Evolutionary conservation across 1,140 invertebrate genomes (phyloP).

Genomic region (Chlorops oryzae): DNA sequence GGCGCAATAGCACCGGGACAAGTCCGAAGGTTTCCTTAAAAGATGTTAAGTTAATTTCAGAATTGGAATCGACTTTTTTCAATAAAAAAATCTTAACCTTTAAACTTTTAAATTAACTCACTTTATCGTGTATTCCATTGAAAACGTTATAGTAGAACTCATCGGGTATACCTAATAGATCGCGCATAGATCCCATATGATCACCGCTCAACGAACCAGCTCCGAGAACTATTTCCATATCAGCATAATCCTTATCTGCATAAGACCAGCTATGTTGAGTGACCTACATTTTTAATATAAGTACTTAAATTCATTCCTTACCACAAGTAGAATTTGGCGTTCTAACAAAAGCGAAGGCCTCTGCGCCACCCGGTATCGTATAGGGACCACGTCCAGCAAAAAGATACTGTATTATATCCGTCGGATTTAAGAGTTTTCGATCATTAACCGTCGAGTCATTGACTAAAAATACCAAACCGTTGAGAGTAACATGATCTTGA

Average conservation of each 20-base stretch:
- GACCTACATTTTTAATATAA: slow-evolving; percentile 1
- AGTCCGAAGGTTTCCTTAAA: slow-evolving; percentile 55
- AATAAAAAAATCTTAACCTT: not conserved
- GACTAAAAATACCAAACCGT: slow-evolving; percentile 61
- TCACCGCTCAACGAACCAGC: slow-evolving; percentile 67
- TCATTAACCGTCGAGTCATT: slow-evolving; percentile 56
- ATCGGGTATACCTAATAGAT: slow-evolving; percentile 58
- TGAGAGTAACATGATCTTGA: slow-evolving; percentile 69
- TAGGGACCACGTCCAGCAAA: slow-evolving; percentile 57
- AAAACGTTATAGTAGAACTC: slow-evolving; percentile 58
- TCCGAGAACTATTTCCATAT: slow-evolving; percentile 72
- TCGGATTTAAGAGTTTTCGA: slow-evolving; percentile 46
- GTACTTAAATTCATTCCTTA: slow-evolving; percentile 10
- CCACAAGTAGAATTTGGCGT: slow-evolving; percentile 49
- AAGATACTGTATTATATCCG: slow-evolving; percentile 55
- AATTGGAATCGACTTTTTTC: not conserved
- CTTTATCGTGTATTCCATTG: slow-evolving; percentile 47
- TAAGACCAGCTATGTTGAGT: not conserved
- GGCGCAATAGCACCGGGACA: slow-evolving; percentile 64
- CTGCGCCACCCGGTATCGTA: slow-evolving; percentile 64
- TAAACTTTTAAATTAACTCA: slow-evolving; percentile 2
- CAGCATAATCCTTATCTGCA: slow-evolving; percentile 51
- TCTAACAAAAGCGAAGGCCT: slow-evolving; percentile 63
- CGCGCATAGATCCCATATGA: slow-evolving; percentile 59
- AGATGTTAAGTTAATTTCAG: slow-evolving; percentile 1